Percentiles rank a stretch among this genome's conserved stretches.
These are phyloP conservation scores for Stichodactyla helianthus DNA, from an alignment of 64 coral and sea anemone species.

Conservation along the genomic window DNA sequence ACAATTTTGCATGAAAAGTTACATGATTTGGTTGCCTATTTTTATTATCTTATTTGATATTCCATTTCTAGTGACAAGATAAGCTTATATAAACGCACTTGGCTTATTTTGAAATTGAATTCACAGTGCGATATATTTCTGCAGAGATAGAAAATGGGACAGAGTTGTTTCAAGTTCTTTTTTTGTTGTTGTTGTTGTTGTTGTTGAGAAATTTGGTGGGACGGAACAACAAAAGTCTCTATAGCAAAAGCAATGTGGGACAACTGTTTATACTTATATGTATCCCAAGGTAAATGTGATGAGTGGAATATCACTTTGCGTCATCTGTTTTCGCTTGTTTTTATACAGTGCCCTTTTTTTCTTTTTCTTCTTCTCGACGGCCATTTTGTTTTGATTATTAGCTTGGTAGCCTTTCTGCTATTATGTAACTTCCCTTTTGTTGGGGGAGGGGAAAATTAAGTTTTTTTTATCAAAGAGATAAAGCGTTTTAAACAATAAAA, in stretches of 20 bases:
- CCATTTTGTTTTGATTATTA: conserved; percentile 32
- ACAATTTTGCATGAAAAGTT: no score
- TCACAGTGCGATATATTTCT: no score
- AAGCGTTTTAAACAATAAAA: background rate
- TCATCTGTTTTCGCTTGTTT: background rate
- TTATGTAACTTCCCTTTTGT: conserved; percentile 2
- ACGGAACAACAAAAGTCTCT: background rate
- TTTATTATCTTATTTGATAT: no score
- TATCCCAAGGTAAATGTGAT: background rate
- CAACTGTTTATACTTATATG: background rate
- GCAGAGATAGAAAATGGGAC: no score
- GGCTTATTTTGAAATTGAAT: no score
- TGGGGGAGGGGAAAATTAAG: background rate
- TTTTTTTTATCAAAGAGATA: background rate
- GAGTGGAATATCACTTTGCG: background rate
- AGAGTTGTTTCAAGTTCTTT: no score
- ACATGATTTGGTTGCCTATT: no score
- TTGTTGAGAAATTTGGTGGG: no score
- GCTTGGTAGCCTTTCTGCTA: conserved; percentile 39
- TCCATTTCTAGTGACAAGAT: no score
- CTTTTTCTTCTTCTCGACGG: background rate
- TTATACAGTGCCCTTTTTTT: background rate
- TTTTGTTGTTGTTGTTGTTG: no score
- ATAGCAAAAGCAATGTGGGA: background rate
- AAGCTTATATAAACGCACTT: no score